Conservation (phyloP, 2,888 invertebrate genomes). For the Mythimna loreyi region DNA sequence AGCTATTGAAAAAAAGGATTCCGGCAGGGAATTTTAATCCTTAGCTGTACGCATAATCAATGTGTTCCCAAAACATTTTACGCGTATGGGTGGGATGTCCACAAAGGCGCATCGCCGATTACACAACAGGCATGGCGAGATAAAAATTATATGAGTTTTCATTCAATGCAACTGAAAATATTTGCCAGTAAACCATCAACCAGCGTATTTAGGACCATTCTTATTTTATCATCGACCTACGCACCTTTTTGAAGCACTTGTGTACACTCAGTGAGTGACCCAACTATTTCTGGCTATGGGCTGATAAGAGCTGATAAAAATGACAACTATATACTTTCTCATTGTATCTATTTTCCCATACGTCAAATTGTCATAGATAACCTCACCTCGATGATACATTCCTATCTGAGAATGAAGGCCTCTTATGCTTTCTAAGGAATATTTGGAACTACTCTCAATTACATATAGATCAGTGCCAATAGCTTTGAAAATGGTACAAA, state of each 20-base stretch:
- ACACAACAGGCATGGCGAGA: no score
- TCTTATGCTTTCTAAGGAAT: background rate
- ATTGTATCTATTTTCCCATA: conserved; percentile 39
- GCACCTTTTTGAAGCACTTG: conserved; percentile 6
- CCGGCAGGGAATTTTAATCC: no score
- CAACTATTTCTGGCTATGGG: conserved; percentile 8
- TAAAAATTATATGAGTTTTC: no score
- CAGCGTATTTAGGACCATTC: conserved; percentile 3
- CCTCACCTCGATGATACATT: conserved; percentile 7
- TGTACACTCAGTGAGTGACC: background rate
- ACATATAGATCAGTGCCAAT: no score
- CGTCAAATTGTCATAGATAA: conserved; percentile 35
- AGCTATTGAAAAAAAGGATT: no score
- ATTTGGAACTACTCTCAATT: no score
- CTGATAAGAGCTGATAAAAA: conserved; percentile 40
- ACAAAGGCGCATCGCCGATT: no score
- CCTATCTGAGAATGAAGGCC: conserved; percentile 20
- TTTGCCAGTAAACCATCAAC: background rate
- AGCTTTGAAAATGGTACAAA: no score
- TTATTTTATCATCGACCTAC: conserved; percentile 21
- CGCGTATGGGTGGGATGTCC: no score
- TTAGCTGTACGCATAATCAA: no score
- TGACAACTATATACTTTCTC: conserved; percentile 37
- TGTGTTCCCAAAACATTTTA: no score
- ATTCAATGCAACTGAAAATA: background rate